Evolutionary conservation across 2,888 invertebrate genomes (phyloP), one percentile per base, ranked within the genome.

Genomic region (Orthosia gracilis): DNA sequence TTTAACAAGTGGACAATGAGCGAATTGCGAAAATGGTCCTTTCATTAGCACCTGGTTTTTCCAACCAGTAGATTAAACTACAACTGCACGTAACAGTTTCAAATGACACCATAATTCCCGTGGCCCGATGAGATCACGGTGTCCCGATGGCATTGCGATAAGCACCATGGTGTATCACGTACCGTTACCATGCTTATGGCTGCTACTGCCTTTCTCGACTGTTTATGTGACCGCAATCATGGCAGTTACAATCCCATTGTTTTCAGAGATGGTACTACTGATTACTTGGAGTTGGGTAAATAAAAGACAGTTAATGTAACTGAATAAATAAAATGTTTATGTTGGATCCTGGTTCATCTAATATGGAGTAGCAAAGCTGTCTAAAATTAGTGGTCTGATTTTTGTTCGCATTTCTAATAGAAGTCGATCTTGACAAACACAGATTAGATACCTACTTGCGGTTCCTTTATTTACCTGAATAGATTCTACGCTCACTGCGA

Each of bases 191-290:
- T 69, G 58, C 31, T 73, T 80, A 82, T 67, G 66, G 63, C 57
- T 47, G 21, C 69, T 49, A 64, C 52, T 71, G 55, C 79, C 85
- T 73, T 83, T 74, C 70, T 50, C 26, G 83, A 66, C 59, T 45
- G 66, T 62, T 69, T 70, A 71, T 85, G 74, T 59, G 78, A 57
- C 31, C 31, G 58, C 50, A 61, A 31, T 17, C 64, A 65, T 59
- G 23, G 65, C 31, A 57, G 67, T 49, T 74, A 82, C 82, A 84
- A 84, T 76, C 59, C 82, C 74, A 85, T 85, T 85, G 85, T 85
- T 57, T 63, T 74, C 31, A n/a, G 13, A 40, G 59, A 40, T 73
- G 23, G 45, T 50, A 68, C 55, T 21, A 67, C 73, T 45, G 57
- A 61, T 55, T 67, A 49, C 57, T 23, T 40, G 54, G 26, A 76